Evolutionary conservation across 2,888 invertebrate species (phyloP).

Genomic region (Exocentrus adspersus): DNA sequence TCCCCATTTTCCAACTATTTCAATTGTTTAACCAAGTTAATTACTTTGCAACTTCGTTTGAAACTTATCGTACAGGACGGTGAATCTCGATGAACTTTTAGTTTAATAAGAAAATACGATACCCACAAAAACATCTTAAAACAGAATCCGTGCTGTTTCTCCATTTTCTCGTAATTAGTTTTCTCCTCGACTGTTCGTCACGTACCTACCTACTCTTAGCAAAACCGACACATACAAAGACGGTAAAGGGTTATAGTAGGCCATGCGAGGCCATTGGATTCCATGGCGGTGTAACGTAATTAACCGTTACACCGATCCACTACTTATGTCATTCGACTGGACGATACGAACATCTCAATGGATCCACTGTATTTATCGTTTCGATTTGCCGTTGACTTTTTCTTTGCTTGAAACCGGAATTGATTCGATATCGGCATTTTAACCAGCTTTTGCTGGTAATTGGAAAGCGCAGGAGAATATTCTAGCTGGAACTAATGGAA

Average conservation of each 20-base stretch:
- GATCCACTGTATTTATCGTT: not conserved
- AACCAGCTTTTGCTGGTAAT: no score
- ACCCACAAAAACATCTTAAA: not conserved
- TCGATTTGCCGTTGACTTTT: not conserved
- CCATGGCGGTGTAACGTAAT: conserved; percentile 2
- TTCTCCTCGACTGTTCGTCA: no score
- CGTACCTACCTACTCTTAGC: no score
- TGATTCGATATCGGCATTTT: not conserved
- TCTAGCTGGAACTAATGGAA: no score
- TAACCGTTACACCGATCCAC: conserved; percentile 4
- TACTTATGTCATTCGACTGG: conserved; percentile 13
- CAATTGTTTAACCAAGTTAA: no score
- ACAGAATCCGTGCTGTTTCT: not conserved
- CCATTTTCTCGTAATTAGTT: not conserved
- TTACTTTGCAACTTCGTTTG: no score
- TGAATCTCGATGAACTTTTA: no score
- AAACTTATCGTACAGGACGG: no score
- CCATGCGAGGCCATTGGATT: conserved; percentile 1
- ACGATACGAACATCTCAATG: conserved; percentile 20
- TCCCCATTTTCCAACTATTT: no score
- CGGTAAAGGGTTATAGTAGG: conserved; percentile 16
- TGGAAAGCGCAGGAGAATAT: no score
- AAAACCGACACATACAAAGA: no score
- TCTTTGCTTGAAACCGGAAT: conserved; percentile 6
- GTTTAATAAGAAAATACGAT: no score